phyloP scores from a whole-genome alignment of 2,113 vertebrate species.

The Axis porcinus region DNA sequence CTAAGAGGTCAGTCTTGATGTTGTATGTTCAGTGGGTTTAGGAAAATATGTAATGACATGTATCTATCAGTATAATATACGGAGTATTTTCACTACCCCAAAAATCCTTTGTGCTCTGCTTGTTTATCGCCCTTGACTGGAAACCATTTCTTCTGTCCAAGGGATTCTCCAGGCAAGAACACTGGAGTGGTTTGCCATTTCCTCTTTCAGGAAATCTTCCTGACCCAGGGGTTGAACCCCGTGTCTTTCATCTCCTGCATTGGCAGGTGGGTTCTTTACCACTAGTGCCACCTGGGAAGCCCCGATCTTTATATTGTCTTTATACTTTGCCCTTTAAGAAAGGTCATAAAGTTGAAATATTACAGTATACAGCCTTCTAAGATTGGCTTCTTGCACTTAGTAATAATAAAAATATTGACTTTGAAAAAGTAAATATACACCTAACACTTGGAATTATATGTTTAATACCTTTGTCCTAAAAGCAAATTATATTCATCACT shows the following conservation, averaged over 20 bases:
- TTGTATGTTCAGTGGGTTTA: not conserved
- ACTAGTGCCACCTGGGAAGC: not conserved
- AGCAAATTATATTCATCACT: not conserved
- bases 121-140: not conserved
- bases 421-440: not conserved
- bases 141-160: not conserved
- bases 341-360: not conserved
- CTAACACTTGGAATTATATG: not conserved
- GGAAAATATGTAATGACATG: not conserved
- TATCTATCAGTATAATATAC: not conserved
- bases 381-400: not conserved
- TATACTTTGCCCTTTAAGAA: not conserved
- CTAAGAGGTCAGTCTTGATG: not conserved
- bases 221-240: not conserved
- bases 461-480: not conserved
- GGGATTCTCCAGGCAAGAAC: not conserved
- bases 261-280: not conserved
- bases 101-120: not conserved
- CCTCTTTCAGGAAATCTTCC: not conserved
- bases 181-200: not conserved
- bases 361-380: not conserved
- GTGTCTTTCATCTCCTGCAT: not conserved
- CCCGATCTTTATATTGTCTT: not conserved
- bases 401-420: slow-evolving; percentile 9
- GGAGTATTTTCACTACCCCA: not conserved